Percentiles rank a stretch among this genome's conserved stretches.
Evolutionary conservation across 2,888 invertebrate genomes (phyloP).

Genomic region (Hypena proboscidalis): DNA sequence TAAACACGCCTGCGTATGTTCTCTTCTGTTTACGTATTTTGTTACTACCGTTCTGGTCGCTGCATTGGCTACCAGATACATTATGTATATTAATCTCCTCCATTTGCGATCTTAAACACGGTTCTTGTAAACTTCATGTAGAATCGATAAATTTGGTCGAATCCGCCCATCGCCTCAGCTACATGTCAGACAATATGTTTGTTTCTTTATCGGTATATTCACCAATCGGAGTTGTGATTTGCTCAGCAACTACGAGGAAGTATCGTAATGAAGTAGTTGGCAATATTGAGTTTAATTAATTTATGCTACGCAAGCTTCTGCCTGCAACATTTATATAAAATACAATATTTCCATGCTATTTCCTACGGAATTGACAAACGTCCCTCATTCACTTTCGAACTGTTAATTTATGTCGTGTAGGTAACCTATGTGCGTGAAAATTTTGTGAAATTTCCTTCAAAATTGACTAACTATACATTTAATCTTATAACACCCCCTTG

Average conservation of each 20-base stretch:
- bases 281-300: too few relatives aligned
- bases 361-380: too few relatives aligned
- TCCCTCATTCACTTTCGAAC: too few relatives aligned
- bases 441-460: too few relatives aligned
- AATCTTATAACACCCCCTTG: too few relatives aligned
- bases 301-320: too few relatives aligned
- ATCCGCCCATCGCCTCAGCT: slow-evolving; percentile 35
- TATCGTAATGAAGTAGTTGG: background rate
- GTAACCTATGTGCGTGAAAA: too few relatives aligned
- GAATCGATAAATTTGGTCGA: slow-evolving; percentile 15
- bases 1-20: slow-evolving; percentile 38
- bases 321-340: too few relatives aligned
- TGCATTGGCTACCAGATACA: slow-evolving; percentile 63
- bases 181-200: slow-evolving; percentile 9
- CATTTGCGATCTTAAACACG: slow-evolving; percentile 40
- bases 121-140: slow-evolving; percentile 39
- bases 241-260: background rate
- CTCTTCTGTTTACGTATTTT: slow-evolving; percentile 48
- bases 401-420: too few relatives aligned
- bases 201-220: slow-evolving; percentile 5
- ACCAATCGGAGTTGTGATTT: slow-evolving; percentile 2
- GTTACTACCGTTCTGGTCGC: slow-evolving; percentile 52
- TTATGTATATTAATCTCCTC: slow-evolving; percentile 48
- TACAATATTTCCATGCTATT: too few relatives aligned
- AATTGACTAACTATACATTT: too few relatives aligned